phyloP scores from a whole-genome alignment of 2,888 invertebrate genomes.

The Heliconius erato region DNA sequence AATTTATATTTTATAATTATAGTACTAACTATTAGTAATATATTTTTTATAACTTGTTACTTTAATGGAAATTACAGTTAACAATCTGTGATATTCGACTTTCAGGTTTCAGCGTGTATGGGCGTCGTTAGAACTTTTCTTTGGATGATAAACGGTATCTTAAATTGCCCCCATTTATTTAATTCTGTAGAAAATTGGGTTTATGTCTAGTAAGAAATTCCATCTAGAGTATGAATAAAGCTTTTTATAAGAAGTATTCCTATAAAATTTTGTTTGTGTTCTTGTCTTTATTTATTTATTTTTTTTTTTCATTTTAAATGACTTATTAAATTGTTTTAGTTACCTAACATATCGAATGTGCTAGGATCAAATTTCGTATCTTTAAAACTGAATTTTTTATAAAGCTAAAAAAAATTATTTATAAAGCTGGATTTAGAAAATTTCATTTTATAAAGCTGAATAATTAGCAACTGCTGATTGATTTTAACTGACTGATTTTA shows the following conservation, averaged over 20 bases:
- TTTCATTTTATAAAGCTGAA: too few relatives aligned
- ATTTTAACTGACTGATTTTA: too few relatives aligned
- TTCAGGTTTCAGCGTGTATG: constrained; percentile 74
- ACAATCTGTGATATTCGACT: constrained; percentile 63
- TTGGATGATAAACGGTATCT: constrained; percentile 83
- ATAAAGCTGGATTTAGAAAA: too few relatives aligned
- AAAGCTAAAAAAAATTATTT: background rate
- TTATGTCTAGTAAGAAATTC: constrained; percentile 57
- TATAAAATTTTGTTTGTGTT: constrained; percentile 50
- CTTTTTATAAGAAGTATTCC: constrained; percentile 55
- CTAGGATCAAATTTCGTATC: too few relatives aligned
- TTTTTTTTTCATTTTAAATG: background rate
- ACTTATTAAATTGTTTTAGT: too few relatives aligned
- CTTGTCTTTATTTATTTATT: too few relatives aligned
- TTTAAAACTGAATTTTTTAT: too few relatives aligned
- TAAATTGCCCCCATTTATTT: constrained; percentile 83
- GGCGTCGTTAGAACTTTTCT: constrained; percentile 82
- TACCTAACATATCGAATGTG: too few relatives aligned
- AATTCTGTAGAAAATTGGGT: constrained; percentile 70
- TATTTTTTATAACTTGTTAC: background rate
- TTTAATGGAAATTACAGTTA: constrained; percentile 26
- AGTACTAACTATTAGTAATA: background rate
- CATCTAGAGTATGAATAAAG: constrained; percentile 58
- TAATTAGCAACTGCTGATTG: too few relatives aligned
- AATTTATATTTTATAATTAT: too few relatives aligned